Evolutionary conservation across 2,113 vertebrate genomes (phyloP).

Genomic region (Caretta caretta): DNA sequence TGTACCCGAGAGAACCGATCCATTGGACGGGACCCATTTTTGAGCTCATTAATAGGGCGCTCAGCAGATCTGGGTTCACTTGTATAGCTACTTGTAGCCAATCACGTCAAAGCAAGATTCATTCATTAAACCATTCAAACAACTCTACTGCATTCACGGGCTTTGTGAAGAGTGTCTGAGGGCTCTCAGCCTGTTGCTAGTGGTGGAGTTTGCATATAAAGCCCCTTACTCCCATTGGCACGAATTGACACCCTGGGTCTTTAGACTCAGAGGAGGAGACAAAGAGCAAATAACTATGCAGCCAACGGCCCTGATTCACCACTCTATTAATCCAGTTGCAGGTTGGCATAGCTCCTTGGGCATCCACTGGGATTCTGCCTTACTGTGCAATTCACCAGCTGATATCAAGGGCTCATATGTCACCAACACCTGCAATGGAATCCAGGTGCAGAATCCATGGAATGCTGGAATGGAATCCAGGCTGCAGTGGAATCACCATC

Average conservation of each 20-base stretch:
- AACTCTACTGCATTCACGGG: neutral
- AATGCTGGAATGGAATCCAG: accelerated
- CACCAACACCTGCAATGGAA: neutral
- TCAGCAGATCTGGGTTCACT: neutral
- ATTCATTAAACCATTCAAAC: neutral
- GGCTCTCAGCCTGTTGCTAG: neutral
- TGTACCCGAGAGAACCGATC: neutral
- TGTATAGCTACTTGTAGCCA: neutral
- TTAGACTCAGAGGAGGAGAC: neutral
- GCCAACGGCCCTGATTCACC: neutral
- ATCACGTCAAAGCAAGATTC: slow-evolving; percentile 26
- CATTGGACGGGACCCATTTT: neutral
- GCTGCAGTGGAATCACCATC: neutral
- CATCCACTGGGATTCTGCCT: neutral
- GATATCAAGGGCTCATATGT: neutral
- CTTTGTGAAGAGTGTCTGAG: neutral
- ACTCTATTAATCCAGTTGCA: neutral
- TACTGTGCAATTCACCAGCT: neutral
- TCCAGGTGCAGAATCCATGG: neutral
- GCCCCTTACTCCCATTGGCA: neutral
- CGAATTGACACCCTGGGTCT: neutral
- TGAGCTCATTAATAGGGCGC: neutral
- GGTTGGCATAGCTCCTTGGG: accelerated
- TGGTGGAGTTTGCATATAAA: neutral
- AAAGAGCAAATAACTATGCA: neutral